Base-by-base conservation (phyloP, 1,140 invertebrate species). In the Galendromus occidentalis region DNA sequence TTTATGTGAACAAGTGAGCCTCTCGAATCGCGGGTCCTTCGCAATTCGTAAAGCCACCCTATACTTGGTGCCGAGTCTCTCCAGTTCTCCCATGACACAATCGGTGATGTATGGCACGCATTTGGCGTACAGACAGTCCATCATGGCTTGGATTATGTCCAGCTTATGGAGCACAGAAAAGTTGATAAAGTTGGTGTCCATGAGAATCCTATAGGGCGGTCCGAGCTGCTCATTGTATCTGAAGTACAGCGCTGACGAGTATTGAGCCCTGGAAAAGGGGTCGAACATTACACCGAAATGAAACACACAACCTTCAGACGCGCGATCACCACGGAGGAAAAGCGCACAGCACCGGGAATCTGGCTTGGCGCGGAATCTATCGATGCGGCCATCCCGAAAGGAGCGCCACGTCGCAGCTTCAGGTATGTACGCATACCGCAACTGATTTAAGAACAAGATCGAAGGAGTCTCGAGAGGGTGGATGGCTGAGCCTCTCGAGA, bases 111-210 rank as follows among this genome's bases (percentile, higher is more conserved):
- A 98, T 1, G 94, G 93, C 72, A 93, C 93, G 76, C 94, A 96
- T 79, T 98, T 98, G 12, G 94, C 94, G 78, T 96, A 97, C 1
- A 99, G 78, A 76, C 94, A 98, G 71, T 98, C 91, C 92, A 98
- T 98, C 90, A 98, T 95, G 69, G 87, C 89, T 74, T 95, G 84
- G 64, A 96, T 83, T 55, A 99, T 86, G 73, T 99, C 96, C 65
- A 99, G 76, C 80, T 98, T 97, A 74, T 96, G 95, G 79, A 96
- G 95, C 33, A 99, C 93, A 0, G 94, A 92, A 75, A 98, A 98
- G 74, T 98, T 98, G 2, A 99, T 85, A 72, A 99, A 99, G 79
- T 99, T 99, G 1, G 96, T 99, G 75, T 99, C 96, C 17, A 99
- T 75, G 33, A 99, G 77, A 44, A 99, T 84, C 71, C 95, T 94